phyloP scores from a whole-genome alignment of 2,888 invertebrate genomes.

The Brachynemurus nebulosus region DNA sequence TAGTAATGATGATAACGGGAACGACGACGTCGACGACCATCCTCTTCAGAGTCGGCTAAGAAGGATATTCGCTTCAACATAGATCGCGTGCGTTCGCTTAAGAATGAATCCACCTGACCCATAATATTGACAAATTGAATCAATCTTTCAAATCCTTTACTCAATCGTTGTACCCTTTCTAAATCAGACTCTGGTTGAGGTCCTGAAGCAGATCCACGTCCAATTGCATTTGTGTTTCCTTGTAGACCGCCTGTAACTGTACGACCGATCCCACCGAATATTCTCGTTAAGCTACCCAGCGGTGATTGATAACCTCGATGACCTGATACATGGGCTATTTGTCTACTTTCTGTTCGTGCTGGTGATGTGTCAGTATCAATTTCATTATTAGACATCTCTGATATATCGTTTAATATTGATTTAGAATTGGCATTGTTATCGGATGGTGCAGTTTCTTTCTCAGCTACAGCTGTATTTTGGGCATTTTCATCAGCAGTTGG shows the following conservation, averaged over 20 bases:
- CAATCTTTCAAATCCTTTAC: constrained; percentile 34
- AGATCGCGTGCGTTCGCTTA: constrained; percentile 31
- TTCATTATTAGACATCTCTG: too few relatives aligned
- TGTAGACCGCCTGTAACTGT: not conserved
- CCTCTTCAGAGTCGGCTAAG: constrained; percentile 30
- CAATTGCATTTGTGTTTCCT: not conserved
- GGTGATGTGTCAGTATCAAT: too few relatives aligned
- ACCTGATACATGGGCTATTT: not conserved
- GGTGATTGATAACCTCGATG: not conserved
- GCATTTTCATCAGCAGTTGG: too few relatives aligned
- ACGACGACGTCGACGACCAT: constrained; percentile 11
- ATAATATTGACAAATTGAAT: constrained; percentile 35
- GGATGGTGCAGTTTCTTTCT: too few relatives aligned
- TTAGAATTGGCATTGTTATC: too few relatives aligned
- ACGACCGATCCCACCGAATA: not conserved
- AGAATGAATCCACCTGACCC: constrained; percentile 36
- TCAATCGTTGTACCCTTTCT: constrained; percentile 29
- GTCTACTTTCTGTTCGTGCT: too few relatives aligned
- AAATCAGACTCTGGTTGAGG: constrained; percentile 18
- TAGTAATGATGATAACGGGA: constrained; percentile 1
- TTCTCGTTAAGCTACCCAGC: not conserved
- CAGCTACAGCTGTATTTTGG: too few relatives aligned
- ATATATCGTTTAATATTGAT: too few relatives aligned
- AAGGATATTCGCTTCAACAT: constrained; percentile 32
- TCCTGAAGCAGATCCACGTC: too few relatives aligned